Percentiles rank a stretch among this genome's conserved stretches.
These are phyloP conservation scores for Ornithorhynchus anatinus DNA, from an alignment of 2,113 vertebrate genomes.

Conservation along the genomic window DNA sequence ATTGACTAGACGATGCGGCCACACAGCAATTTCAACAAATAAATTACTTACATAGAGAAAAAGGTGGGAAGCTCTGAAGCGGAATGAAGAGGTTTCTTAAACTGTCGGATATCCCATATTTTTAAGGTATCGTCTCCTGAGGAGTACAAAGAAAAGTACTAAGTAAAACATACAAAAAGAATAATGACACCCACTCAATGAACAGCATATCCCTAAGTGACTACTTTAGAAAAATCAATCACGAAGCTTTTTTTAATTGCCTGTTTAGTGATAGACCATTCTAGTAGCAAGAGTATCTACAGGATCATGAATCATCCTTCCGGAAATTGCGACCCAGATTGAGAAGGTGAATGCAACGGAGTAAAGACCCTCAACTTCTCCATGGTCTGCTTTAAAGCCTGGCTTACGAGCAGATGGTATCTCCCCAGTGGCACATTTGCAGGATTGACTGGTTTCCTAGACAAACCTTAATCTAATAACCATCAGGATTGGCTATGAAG, in stretches of 20 bases:
- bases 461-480: slow-evolving; percentile 32
- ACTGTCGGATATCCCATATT: slow-evolving; percentile 95
- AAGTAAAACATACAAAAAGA: not conserved
- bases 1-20: not conserved
- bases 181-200: not conserved
- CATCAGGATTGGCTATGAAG: slow-evolving; percentile 20
- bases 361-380: not conserved
- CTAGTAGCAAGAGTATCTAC: not conserved
- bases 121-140: slow-evolving; percentile 95
- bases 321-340: slow-evolving; percentile 33
- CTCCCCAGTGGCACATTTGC: slow-evolving; percentile 8
- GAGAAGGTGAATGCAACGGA: slow-evolving; percentile 20
- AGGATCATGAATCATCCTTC: not conserved
- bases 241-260: slow-evolving; percentile 4
- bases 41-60: slow-evolving; percentile 88
- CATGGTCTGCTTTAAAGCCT: slow-evolving; percentile 1
- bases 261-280: not conserved
- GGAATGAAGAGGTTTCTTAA: slow-evolving; percentile 88
- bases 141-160: not conserved
- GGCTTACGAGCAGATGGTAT: slow-evolving; percentile 22
- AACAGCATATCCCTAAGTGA: not conserved
- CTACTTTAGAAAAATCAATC: not conserved
- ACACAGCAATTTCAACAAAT: slow-evolving; percentile 16
- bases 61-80: slow-evolving; percentile 81
- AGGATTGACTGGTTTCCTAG: slow-evolving; percentile 16